Conservation (phyloP, 1,140 invertebrate genomes). For the Meteorus sp. region DNA sequence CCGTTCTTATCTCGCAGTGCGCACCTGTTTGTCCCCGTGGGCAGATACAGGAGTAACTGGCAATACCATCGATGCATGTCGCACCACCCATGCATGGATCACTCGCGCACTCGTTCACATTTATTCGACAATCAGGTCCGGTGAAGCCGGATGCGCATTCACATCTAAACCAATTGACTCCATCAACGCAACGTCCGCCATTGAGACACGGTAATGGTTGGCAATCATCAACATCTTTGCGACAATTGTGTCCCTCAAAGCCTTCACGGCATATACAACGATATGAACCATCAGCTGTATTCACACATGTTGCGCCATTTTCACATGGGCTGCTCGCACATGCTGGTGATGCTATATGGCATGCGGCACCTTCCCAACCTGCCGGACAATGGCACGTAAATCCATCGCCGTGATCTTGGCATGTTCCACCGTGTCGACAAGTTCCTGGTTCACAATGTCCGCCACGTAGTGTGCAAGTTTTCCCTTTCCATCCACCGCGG, state of each 20-base stretch:
- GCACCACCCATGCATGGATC: constrained; percentile 84
- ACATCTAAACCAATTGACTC: constrained; percentile 76
- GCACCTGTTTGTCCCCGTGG: constrained; percentile 72
- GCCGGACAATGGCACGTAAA: constrained; percentile 67
- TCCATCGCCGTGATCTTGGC: constrained; percentile 67
- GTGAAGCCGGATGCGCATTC: constrained; percentile 77
- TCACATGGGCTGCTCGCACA: constrained; percentile 72
- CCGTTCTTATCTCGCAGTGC: constrained; percentile 65
- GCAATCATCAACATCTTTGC: constrained; percentile 69
- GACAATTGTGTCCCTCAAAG: constrained; percentile 66
- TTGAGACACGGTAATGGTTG: constrained; percentile 71
- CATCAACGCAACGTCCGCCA: constrained; percentile 78
- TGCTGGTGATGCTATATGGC: constrained; percentile 73
- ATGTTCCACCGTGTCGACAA: constrained; percentile 68
- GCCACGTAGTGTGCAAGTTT: constrained; percentile 69
- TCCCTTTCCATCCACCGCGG: constrained; percentile 78
- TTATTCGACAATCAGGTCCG: constrained; percentile 72
- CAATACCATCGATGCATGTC: constrained; percentile 77
- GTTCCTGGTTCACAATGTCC: constrained; percentile 68
- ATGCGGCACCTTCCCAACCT: constrained; percentile 69
- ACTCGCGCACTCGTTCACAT: constrained; percentile 76
- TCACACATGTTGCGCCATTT: constrained; percentile 77
- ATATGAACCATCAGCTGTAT: constrained; percentile 69
- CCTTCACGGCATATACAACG: constrained; percentile 70
- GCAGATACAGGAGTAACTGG: constrained; percentile 81